These are phyloP conservation scores for Halcyon leucocephala DNA, from an alignment of 2,797 vertebrate species.

Conservation along the genomic window DNA sequence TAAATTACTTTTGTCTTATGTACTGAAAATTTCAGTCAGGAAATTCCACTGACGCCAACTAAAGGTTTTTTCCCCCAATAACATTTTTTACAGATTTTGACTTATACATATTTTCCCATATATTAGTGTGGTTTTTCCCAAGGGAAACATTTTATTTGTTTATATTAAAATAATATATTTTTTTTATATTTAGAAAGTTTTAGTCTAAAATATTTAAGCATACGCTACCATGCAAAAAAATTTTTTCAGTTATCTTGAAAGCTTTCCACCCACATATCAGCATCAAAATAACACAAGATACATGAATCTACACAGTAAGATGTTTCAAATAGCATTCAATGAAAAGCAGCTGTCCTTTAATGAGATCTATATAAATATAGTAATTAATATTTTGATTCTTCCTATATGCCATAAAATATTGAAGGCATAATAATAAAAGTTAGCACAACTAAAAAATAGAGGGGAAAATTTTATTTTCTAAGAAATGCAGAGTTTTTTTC, in stretches of 20 bases:
- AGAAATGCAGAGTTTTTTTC: background rate
- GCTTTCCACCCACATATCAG: background rate
- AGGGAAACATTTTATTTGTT: background rate
- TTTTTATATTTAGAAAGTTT: background rate
- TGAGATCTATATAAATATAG: background rate
- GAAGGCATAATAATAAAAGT: background rate
- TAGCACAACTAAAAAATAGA: conserved; percentile 29
- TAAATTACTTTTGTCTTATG: background rate
- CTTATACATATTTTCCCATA: background rate
- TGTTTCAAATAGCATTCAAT: background rate
- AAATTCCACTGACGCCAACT: background rate
- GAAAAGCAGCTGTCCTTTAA: conserved; percentile 40
- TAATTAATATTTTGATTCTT: conserved; percentile 26
- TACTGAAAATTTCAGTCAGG: background rate
- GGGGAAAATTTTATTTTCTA: background rate
- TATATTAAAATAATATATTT: background rate
- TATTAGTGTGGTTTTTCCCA: background rate
- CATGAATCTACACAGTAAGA: background rate
- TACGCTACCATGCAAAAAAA: background rate
- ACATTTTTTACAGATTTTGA: background rate
- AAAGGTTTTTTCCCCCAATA: background rate
- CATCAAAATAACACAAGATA: background rate
- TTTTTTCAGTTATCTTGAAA: background rate
- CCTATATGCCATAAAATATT: background rate
- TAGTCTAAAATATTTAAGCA: background rate